Evolutionary conservation across 2,113 vertebrate genomes (phyloP), one percentile per base, ranked within the genome.

Genomic region (human): DNA sequence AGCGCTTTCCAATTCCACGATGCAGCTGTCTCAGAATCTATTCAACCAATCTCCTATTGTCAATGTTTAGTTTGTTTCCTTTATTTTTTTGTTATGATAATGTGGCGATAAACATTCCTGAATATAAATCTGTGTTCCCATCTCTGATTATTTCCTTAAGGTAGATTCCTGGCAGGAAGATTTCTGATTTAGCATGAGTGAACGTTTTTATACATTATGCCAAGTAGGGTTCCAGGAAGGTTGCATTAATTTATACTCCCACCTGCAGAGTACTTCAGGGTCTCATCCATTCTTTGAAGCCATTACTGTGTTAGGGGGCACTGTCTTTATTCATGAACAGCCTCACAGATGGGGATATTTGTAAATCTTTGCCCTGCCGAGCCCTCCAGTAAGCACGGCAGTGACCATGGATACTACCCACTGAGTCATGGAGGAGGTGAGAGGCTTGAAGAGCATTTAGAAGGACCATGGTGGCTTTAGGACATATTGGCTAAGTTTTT

Each of bases 71-170:
- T 90, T 95, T 81, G 43, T 80, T 95, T 93, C 38, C 13, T 43
- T 3, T 68, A 16, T 27, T 14, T 73, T 8, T 80, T 93, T 72
- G 14, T 70, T 96, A 66, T 90, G 79, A 86, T 89, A 86, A 92
- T 90, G 61, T 25, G 38, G 64, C 83, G 83, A 96, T 95, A 93
- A 94, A 91, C 52, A 87, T 97, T 97, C 93, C 59, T 96, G 64
- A 90, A 64, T 35, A 75, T 90, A 97, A 93, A 92, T 96, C 85
- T 85, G 14, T 78, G 72, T 88, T 81, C 59, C 55, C 9, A 86
- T 94, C 70, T 97, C 89, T 97, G 90, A 98, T 97, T 96, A 95
- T 93, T 98, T 98, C 88, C 97, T 97, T 96, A 96, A 97, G 85
- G 70, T 88, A 84, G 92, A 90, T 80, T 68, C 64, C 73, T 93